Evolutionary conservation across 1,140 invertebrate genomes (phyloP), one percentile per base, ranked within the genome.

Genomic region (Caenorhabditis elegans): DNA sequence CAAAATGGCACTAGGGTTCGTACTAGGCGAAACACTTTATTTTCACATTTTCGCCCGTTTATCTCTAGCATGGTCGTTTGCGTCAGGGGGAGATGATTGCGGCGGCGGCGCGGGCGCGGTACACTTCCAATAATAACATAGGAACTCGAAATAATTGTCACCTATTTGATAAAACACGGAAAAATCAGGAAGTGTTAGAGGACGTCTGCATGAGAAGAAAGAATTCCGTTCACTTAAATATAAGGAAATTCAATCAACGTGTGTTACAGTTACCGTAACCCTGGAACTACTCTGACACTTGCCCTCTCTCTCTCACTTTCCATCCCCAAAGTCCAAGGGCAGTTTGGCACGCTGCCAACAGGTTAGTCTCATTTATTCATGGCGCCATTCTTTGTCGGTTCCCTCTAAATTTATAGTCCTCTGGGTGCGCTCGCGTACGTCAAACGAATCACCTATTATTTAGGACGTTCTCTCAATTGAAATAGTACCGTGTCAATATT

Each of bases 1-100:
- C 60, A 70, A 70, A 70, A 70, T 70, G 60, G 34, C 19, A 39
- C 31, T 70, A 70, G 60, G 60, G 60, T 70, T 70, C 19, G 60
- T 70, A 36, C 60, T 70, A 70, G 60, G 60, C 60, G 60, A 70
- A 43, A 70, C 60, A 70, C 53, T 60, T 70, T 31, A 34, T 60
- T 70, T 34, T 22, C 11, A 10, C 22, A 70, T 70, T 70, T 31
- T 39, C 39, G 34, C 28, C 28, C 17, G 19, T 39, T 34, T 39
- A 11, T 70, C 34, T 70, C 19, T 70, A 36, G 60, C n/a, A 43
- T 70, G 60, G 28, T 39, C 31, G 60, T 24, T 70, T 70, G 26
- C 53, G 53, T 1, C 28, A 10, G 13, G 47, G 17, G 3, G 15
- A 43, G 34, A n/a, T 36, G 34, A 39, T 39, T 70, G 34, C 10